These are phyloP conservation scores for Cyrtonyx montezumae DNA, from an alignment of 2,113 vertebrate genomes.

Conservation along the genomic window DNA sequence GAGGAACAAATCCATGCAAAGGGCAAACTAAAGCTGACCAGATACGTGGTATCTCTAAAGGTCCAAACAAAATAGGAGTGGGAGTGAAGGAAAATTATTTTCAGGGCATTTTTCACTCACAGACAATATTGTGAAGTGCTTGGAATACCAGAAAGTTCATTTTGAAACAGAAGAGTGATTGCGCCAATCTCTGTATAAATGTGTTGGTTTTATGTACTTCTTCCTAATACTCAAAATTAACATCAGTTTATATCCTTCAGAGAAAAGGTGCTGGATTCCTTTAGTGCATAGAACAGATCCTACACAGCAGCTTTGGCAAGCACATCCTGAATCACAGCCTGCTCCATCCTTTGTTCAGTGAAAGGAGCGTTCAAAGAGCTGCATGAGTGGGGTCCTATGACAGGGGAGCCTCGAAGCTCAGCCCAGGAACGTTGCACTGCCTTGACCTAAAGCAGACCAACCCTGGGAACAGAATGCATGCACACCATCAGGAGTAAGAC, in stretches of 20 bases:
- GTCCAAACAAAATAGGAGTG: neutral
- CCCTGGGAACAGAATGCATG: neutral
- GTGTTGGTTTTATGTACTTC: neutral
- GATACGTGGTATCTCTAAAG: neutral
- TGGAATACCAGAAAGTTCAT: conserved; percentile 35
- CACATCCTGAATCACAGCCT: neutral
- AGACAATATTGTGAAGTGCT: conserved; percentile 41
- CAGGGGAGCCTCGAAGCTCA: neutral
- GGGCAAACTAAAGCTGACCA: neutral
- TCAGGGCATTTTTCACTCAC: conserved; percentile 14
- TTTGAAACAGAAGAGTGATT: conserved; percentile 19
- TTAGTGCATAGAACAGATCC: neutral
- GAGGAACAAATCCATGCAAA: neutral
- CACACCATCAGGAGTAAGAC: neutral
- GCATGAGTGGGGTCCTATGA: fast-evolving
- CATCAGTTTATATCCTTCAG: neutral
- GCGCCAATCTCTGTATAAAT: neutral
- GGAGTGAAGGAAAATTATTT: neutral
- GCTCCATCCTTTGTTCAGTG: neutral
- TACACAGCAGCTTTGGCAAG: neutral
- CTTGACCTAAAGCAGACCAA: neutral
- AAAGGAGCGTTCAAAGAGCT: neutral
- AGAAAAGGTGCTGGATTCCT: neutral
- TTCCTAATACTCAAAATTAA: neutral
- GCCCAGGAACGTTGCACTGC: neutral